Percentiles rank a stretch among this genome's conserved stretches.
Conservation (phyloP, 35 echinoderm and acorn worm species). For the Diadema setosum region DNA sequence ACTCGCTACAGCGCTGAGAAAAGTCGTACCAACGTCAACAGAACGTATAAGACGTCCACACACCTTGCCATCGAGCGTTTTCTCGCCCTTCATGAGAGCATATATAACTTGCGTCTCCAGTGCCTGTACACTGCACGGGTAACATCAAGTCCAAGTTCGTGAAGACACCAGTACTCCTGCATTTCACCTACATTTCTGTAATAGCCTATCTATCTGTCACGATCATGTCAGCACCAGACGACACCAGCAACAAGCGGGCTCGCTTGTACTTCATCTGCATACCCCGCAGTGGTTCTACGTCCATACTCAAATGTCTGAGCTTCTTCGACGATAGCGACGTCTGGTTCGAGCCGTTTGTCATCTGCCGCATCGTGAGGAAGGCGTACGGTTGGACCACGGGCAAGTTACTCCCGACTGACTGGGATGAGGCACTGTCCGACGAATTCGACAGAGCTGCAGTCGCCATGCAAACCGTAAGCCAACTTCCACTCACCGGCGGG, state of each 20-base stretch:
- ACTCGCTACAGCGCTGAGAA: too few relatives aligned
- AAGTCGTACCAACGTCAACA: too few relatives aligned
- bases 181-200: too few relatives aligned
- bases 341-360: slow-evolving; percentile 3
- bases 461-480: not conserved
- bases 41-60: too few relatives aligned
- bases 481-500: not conserved
- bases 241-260: not conserved
- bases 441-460: not conserved
- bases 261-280: not conserved
- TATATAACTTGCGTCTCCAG: too few relatives aligned
- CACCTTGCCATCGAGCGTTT: too few relatives aligned
- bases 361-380: not conserved
- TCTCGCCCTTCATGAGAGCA: too few relatives aligned
- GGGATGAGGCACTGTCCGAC: not conserved
- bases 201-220: too few relatives aligned
- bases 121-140: too few relatives aligned
- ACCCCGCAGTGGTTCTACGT: not conserved
- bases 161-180: too few relatives aligned
- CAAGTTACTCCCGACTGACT: not conserved
- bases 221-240: too few relatives aligned
- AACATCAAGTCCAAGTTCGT: too few relatives aligned
- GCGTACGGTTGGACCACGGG: not conserved
- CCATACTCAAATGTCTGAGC: not conserved
- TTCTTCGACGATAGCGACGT: not conserved